Percentiles rank a stretch among this genome's conserved stretches.
phyloP scores from a whole-genome alignment of 2,888 invertebrate genomes.

The Uropetala carovei region DNA sequence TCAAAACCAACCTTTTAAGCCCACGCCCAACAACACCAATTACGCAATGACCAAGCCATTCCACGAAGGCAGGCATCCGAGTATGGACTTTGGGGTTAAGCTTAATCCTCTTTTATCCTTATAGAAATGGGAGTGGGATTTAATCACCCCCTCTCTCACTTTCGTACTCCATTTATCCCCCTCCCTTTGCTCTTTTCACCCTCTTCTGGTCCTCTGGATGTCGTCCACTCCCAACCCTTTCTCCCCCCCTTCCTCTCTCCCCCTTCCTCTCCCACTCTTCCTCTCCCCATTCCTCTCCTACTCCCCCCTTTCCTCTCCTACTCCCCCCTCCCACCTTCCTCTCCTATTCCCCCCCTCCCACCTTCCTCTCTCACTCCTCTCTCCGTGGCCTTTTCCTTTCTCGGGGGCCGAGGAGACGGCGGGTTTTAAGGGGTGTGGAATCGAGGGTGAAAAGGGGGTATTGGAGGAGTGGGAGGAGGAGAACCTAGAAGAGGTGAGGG shows the following conservation, averaged over 20 bases:
- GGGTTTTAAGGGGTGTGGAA: neutral
- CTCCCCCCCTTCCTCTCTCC: too few species aligned
- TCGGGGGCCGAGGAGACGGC: neutral
- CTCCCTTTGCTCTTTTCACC: neutral
- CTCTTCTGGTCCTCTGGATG: neutral
- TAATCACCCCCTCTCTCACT: constrained; percentile 20
- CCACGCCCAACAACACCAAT: constrained; percentile 38
- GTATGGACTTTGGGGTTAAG: constrained; percentile 55
- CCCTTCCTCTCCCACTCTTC: neutral
- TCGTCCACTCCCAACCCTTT: neutral
- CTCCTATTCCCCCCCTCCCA: neutral
- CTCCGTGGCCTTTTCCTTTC: neutral
- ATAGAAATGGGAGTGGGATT: constrained; percentile 51
- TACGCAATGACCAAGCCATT: constrained; percentile 52
- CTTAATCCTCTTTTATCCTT: constrained; percentile 55
- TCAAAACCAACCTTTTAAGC: constrained; percentile 45
- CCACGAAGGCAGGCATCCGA: constrained; percentile 26
- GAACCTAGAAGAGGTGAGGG: neutral
- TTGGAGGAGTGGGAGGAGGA: constrained; percentile 9
- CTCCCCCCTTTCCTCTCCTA: neutral
- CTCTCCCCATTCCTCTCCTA: neutral
- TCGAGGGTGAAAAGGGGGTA: neutral
- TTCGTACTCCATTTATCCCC: too few species aligned
- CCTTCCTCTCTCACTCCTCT: neutral
- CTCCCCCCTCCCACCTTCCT: neutral